These are phyloP conservation scores for Trinorchestia longiramus DNA, from an alignment of 1,140 invertebrate species.

Conservation along the genomic window DNA sequence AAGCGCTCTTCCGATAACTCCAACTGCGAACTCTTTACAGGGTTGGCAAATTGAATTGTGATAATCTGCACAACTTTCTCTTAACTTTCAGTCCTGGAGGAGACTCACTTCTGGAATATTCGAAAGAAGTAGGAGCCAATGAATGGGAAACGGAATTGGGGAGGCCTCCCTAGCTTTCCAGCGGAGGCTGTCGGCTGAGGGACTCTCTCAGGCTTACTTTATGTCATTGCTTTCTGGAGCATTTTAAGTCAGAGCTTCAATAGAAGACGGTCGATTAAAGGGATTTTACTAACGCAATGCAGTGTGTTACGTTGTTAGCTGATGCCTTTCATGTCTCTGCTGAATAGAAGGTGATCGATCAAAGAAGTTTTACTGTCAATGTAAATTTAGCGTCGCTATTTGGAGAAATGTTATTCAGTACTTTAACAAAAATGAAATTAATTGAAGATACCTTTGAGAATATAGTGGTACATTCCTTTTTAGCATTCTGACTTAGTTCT, in stretches of 20 bases:
- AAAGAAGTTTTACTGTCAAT: background rate
- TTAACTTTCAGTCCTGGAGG: conserved; percentile 50
- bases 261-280: background rate
- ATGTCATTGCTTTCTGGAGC: background rate
- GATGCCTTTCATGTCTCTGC: background rate
- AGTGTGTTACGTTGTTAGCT: background rate
- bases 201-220: background rate
- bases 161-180: background rate
- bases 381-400: background rate
- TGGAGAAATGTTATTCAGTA: background rate
- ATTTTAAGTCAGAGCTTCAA: background rate
- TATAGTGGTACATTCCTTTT: too few relatives aligned
- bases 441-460: background rate
- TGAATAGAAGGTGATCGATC: background rate
- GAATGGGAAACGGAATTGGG: conserved; percentile 23
- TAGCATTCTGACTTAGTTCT: too few relatives aligned
- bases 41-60: conserved; percentile 51
- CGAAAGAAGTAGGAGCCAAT: conserved; percentile 48
- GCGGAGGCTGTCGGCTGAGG: background rate
- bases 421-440: background rate
- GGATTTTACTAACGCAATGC: background rate
- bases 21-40: conserved; percentile 51
- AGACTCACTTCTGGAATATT: conserved; percentile 48
- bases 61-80: conserved; percentile 54
- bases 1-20: conserved; percentile 51